Evolutionary conservation across 2,888 invertebrate genomes (phyloP), one percentile per base, ranked within the genome.

Genomic region (Rhagium mordax): DNA sequence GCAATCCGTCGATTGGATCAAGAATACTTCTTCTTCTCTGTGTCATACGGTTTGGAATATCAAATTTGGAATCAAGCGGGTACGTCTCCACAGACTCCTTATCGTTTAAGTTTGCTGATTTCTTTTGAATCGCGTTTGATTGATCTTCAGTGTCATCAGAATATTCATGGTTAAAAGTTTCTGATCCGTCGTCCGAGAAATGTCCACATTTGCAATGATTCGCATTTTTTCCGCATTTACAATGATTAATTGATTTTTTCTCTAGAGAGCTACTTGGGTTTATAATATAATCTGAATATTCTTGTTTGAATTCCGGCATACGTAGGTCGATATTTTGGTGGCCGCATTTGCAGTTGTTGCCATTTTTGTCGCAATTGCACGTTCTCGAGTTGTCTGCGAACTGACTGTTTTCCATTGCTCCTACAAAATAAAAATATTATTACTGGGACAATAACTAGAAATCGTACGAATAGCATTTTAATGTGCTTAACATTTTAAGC

Each of bases 341-440:
- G 13, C 53, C 72, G 55, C 81, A 81, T 69, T 79, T 78, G 27
- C 81, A 80, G 27, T 79, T 70, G 47, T 76, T 75, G 16, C 70
- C 71, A 24, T 65, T 71, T 59, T 76, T 76, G 27, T 76, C 71
- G 59, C 79, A 79, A 16, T 74, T 71, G 55, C 79, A 79, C n/a
- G 59, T 24, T 2, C 48, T 62, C 4, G 61, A 29, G 55, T 55
- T 59, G 18, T 41, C 18, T n/a, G 10, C 13, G 6, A 55, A 67
- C 15, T 3, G 4, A 15, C 18, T 29, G 47, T 20, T 18, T 16
- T 51, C 62, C 0, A 20, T 10, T n/a, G 16, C 61, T 21, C 62
- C 62, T 24, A 27, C 27, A 70, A 49, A 48, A 67, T n/a, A 33
- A 10, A 47, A 13, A 18, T 10, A 21, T 24, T 24, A 6, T 24